Percentiles rank a stretch among this genome's conserved stretches.
phyloP scores from a whole-genome alignment of 2,888 invertebrate species.

The Eulithis testata region DNA sequence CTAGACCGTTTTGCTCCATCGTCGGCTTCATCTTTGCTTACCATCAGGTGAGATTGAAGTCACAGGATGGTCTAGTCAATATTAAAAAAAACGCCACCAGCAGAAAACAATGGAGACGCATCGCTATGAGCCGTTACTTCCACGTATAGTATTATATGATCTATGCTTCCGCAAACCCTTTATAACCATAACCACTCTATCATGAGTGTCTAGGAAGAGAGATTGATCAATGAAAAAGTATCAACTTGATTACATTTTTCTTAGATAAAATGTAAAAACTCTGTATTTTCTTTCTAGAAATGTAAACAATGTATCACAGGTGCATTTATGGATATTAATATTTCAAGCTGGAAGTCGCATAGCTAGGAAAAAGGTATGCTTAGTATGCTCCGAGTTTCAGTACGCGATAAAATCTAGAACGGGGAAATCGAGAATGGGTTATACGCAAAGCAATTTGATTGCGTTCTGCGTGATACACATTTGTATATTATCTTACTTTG shows the following conservation, averaged over 20 bases:
- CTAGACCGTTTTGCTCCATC: too few species aligned
- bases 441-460: neutral
- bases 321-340: neutral
- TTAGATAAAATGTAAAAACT: neutral
- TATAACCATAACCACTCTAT: too few species aligned
- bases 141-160: too few species aligned
- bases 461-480: neutral
- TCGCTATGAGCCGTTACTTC: too few species aligned
- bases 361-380: neutral
- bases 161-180: too few species aligned
- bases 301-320: neutral
- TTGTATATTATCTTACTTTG: neutral
- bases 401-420: conserved; percentile 2
- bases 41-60: too few species aligned
- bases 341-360: neutral
- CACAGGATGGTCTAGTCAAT: too few species aligned
- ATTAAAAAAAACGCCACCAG: too few species aligned
- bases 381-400: neutral
- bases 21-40: too few species aligned
- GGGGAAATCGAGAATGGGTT: neutral
- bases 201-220: too few species aligned
- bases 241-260: neutral
- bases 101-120: too few species aligned
- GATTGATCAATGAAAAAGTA: too few species aligned
- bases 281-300: neutral